phyloP scores from a whole-genome alignment of 2,113 vertebrate genomes.

The Poeciliopsis retropinna region DNA sequence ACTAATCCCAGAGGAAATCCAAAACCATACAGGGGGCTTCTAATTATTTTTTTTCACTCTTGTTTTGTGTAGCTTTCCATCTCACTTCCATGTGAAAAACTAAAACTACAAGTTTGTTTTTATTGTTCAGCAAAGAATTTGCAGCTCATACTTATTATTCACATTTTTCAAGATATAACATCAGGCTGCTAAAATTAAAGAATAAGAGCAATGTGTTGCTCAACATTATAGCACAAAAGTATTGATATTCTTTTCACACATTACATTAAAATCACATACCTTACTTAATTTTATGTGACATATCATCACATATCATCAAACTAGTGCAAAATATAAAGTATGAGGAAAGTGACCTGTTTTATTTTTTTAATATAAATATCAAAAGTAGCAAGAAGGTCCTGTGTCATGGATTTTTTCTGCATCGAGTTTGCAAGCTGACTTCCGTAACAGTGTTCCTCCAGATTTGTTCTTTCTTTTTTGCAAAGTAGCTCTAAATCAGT shows the following conservation, averaged over 20 bases:
- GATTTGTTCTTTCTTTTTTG: neutral
- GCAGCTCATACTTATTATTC: neutral
- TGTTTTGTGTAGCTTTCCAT: neutral
- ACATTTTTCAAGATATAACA: neutral
- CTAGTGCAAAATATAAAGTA: too few relatives aligned
- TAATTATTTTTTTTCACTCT: constrained; percentile 30
- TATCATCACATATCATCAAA: too few relatives aligned
- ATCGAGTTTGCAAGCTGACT: too few relatives aligned
- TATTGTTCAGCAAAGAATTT: neutral
- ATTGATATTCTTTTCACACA: too few relatives aligned
- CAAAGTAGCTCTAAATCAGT: neutral
- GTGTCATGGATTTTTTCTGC: too few relatives aligned
- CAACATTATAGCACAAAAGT: neutral
- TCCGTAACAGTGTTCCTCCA: too few relatives aligned
- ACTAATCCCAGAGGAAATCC: constrained; percentile 66
- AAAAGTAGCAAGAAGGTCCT: too few relatives aligned
- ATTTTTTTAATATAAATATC: too few relatives aligned
- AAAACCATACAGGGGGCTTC: constrained; percentile 42
- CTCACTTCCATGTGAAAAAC: constrained; percentile 1
- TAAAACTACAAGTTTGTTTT: neutral
- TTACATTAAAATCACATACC: too few relatives aligned
- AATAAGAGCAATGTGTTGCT: neutral
- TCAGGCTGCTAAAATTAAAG: too few relatives aligned
- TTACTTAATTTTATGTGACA: too few relatives aligned
- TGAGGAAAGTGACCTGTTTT: too few relatives aligned